Percentiles rank a stretch among this genome's conserved stretches.
These are phyloP conservation scores for Nautilus pompilius DNA, from an alignment of 1,140 invertebrate species.

Conservation along the genomic window DNA sequence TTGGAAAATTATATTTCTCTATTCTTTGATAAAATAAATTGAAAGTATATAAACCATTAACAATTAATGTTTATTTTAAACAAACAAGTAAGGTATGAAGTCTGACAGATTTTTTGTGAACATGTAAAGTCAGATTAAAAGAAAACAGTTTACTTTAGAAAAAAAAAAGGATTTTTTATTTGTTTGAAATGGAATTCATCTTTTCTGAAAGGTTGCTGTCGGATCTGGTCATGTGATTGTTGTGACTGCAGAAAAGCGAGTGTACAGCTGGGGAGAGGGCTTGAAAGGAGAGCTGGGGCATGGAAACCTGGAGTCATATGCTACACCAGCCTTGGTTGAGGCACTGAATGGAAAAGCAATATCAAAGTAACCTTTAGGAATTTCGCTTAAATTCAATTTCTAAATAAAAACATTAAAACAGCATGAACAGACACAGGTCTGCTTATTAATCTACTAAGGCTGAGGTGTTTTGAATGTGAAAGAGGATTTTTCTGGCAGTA, in stretches of 20 bases:
- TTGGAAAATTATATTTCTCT: no score
- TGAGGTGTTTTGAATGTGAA: no score
- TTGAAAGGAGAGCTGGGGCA: slow-evolving; percentile 68
- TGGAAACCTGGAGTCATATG: slow-evolving; percentile 60
- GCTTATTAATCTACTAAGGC: no score
- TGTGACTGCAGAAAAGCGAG: slow-evolving; percentile 65
- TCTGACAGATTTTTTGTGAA: background rate
- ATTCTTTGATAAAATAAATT: no score
- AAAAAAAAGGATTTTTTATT: background rate
- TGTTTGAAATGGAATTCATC: background rate
- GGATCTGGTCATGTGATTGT: slow-evolving; percentile 69
- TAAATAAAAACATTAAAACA: no score
- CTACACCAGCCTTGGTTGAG: slow-evolving; percentile 63
- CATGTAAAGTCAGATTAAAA: background rate
- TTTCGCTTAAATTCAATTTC: no score
- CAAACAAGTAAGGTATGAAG: background rate
- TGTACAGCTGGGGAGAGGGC: slow-evolving; percentile 73
- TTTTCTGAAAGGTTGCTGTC: slow-evolving; percentile 58
- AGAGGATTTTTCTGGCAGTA: no score
- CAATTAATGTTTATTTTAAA: background rate
- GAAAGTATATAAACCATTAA: no score
- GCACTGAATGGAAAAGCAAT: slow-evolving; percentile 64
- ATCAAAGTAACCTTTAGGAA: slow-evolving; percentile 57
- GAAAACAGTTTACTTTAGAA: background rate
- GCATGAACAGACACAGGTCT: no score